Conservation (phyloP, 37 sponge, comb jelly and placozoan species). For the Bolinopsis microptera region DNA sequence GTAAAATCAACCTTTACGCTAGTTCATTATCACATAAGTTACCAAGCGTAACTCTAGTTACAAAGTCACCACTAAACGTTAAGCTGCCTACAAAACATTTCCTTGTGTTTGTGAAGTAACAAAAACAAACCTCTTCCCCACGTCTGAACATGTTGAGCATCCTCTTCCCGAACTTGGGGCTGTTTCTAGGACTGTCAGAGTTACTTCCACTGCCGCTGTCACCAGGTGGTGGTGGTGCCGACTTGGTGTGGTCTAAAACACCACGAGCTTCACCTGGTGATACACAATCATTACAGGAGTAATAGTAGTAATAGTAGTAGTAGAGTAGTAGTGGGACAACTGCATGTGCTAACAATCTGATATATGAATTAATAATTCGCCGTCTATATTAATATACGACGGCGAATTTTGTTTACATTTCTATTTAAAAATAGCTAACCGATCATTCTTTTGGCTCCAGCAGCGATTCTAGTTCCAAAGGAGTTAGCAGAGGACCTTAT, state of each 20-base stretch:
- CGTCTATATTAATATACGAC: too few species aligned
- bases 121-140: neutral
- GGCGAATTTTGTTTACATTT: too few species aligned
- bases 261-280: slow-evolving; percentile 47
- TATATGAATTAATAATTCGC: too few species aligned
- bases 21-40: neutral
- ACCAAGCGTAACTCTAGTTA: too few species aligned
- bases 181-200: neutral
- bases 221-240: neutral
- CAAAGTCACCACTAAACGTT: too few species aligned
- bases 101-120: neutral
- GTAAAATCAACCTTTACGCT: neutral
- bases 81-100: neutral
- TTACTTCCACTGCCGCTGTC: neutral
- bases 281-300: too few species aligned
- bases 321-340: too few species aligned
- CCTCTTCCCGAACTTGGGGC: slow-evolving; percentile 40
- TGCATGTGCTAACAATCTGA: too few species aligned
- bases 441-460: slow-evolving; percentile 50
- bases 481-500: slow-evolving; percentile 33
- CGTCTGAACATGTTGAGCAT: slow-evolving; percentile 51
- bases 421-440: too few species aligned
- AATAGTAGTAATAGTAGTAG: too few species aligned
- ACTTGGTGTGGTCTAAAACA: neutral
- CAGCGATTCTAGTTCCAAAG: slow-evolving; percentile 55